Evolutionary conservation across 2,888 invertebrate species (phyloP).

Genomic region (Drosophila paramelanica): DNA sequence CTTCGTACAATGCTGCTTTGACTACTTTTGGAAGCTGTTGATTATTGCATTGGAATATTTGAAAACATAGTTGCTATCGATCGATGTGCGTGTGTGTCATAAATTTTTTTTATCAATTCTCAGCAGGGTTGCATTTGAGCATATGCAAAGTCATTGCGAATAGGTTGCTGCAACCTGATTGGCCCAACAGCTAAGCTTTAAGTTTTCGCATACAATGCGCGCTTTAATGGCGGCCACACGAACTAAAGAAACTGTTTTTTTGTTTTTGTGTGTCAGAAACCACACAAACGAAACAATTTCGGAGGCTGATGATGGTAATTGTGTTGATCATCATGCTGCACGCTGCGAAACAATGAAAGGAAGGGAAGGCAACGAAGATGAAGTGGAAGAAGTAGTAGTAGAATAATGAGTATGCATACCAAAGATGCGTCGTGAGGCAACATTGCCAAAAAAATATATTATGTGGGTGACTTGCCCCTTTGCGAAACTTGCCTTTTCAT

Average conservation of each 20-base stretch:
- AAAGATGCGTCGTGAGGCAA: slow-evolving; percentile 28
- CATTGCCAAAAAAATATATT: slow-evolving; percentile 43
- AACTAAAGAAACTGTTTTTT: slow-evolving; percentile 13
- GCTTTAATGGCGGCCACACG: slow-evolving; percentile 31
- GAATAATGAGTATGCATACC: slow-evolving; percentile 38
- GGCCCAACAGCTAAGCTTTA: slow-evolving; percentile 3
- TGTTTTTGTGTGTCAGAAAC: slow-evolving; percentile 49
- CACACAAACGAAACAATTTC: slow-evolving; percentile 39
- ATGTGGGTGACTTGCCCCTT: slow-evolving; percentile 71
- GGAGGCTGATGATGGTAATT: slow-evolving; percentile 33
- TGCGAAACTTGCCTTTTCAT: slow-evolving; percentile 66
- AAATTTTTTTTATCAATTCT: slow-evolving; percentile 5
- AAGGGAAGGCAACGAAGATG: neutral
- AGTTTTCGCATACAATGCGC: slow-evolving; percentile 25
- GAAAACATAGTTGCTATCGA: slow-evolving; percentile 7
- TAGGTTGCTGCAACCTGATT: slow-evolving; percentile 14
- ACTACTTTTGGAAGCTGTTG: slow-evolving; percentile 18
- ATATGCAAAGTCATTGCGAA: slow-evolving; percentile 13
- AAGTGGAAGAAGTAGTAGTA: slow-evolving; percentile 8
- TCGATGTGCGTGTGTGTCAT: slow-evolving; percentile 5
- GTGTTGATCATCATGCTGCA: slow-evolving; percentile 38
- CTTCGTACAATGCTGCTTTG: slow-evolving; percentile 11
- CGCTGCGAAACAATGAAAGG: slow-evolving; percentile 41
- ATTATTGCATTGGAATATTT: slow-evolving; percentile 11
- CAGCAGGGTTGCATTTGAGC: slow-evolving; percentile 32